phyloP scores from a whole-genome alignment of 2,113 vertebrate genomes.

The Percopsis transmontana region DNA sequence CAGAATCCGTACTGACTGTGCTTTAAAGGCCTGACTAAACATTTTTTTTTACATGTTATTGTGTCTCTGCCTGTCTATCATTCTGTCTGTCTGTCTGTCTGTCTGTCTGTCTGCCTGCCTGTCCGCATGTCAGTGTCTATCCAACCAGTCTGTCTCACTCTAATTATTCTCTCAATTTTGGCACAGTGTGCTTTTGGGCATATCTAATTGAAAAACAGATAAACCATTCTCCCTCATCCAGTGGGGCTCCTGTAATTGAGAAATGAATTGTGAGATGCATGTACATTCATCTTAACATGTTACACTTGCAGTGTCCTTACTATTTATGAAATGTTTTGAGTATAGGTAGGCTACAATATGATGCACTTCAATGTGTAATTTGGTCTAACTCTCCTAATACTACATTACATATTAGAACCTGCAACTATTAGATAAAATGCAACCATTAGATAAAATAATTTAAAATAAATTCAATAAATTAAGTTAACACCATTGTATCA shows the following conservation, averaged over 20 bases:
- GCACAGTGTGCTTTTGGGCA: conserved; percentile 58
- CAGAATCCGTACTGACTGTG: conserved; percentile 26
- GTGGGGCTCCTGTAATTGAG: conserved; percentile 65
- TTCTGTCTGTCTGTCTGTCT: conserved; percentile 10
- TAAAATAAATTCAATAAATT: too few relatives aligned
- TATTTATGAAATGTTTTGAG: too few relatives aligned
- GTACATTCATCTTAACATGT: neutral
- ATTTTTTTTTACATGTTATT: conserved; percentile 15
- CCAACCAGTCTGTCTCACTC: conserved; percentile 9
- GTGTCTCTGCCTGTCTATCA: conserved; percentile 18
- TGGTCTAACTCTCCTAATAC: neutral
- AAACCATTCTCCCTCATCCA: conserved; percentile 57
- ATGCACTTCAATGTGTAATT: neutral
- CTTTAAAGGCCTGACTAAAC: conserved; percentile 4
- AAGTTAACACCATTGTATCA: too few relatives aligned
- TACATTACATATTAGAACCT: too few relatives aligned
- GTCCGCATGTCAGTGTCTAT: conserved; percentile 13
- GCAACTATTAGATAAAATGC: too few relatives aligned
- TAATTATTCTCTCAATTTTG: conserved; percentile 66
- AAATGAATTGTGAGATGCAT: conserved; percentile 71
- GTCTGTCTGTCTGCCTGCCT: conserved; percentile 24
- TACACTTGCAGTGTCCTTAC: too few relatives aligned
- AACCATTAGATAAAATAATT: too few relatives aligned
- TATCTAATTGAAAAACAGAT: conserved; percentile 71
- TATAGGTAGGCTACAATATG: too few relatives aligned